A percentile compares a stretch with the other conserved stretches of the same genome.
Conservation (phyloP, 2,797 vertebrate species). For the Antennarius maculatus region DNA sequence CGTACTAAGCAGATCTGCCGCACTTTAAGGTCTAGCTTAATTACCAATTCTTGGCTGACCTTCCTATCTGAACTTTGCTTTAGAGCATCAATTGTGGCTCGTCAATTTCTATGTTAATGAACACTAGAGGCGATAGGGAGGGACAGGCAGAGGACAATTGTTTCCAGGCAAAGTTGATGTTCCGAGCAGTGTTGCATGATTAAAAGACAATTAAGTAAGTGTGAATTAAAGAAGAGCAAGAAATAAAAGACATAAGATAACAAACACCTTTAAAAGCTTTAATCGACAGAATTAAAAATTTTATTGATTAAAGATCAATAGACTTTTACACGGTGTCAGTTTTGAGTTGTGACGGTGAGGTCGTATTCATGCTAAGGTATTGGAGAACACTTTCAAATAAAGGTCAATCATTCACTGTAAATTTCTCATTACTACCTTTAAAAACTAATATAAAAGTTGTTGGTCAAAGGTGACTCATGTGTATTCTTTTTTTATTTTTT, state of each 20-base stretch:
- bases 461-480: background rate
- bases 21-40: constrained; percentile 74
- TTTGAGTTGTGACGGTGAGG: background rate
- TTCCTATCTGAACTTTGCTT: constrained; percentile 79
- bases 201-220: constrained; percentile 62
- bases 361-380: background rate
- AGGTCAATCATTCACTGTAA: background rate
- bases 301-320: too few relatives aligned
- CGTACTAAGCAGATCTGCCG: constrained; percentile 58
- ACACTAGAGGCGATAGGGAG: constrained; percentile 65
- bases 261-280: constrained; percentile 17
- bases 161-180: constrained; percentile 69
- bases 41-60: constrained; percentile 79
- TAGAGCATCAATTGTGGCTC: constrained; percentile 75
- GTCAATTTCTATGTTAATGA: constrained; percentile 82
- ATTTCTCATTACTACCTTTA: background rate
- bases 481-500: background rate
- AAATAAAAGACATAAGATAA: constrained; percentile 16
- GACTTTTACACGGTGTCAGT: background rate
- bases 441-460: background rate
- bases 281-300: background rate
- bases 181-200: constrained; percentile 48
- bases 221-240: constrained; percentile 44
- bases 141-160: constrained; percentile 56
- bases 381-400: background rate